A percentile compares a stretch with the other conserved stretches of the same genome.
Evolutionary conservation across 2,888 invertebrate species (phyloP).

Genomic region (Troides helena): DNA sequence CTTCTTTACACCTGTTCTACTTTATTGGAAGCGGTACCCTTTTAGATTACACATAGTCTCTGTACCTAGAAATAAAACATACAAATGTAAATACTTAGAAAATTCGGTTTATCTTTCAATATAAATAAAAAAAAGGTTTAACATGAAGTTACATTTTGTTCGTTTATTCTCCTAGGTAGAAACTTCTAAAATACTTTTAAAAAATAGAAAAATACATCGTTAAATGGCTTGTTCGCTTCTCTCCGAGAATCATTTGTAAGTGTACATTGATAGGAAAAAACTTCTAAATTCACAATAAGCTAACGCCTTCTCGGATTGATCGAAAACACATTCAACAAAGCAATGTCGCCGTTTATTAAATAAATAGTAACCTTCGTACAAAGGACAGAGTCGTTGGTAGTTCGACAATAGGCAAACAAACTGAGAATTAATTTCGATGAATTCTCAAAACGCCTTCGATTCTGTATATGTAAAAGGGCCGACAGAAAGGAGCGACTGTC

Average conservation of each 20-base stretch:
- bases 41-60: conserved; percentile 5
- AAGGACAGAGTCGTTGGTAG: conserved; percentile 62
- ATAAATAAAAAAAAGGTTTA: too few species aligned
- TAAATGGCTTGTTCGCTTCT: background rate
- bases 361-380: conserved; percentile 72
- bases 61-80: background rate
- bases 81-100: too few species aligned
- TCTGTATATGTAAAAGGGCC: conserved; percentile 53
- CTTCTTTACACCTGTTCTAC: conserved; percentile 68
- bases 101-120: too few species aligned
- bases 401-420: conserved; percentile 73
- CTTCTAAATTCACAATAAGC: conserved; percentile 40
- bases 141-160: too few species aligned
- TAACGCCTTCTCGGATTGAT: conserved; percentile 58
- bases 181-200: too few species aligned
- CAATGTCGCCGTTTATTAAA: conserved; percentile 70
- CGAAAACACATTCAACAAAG: conserved; percentile 62
- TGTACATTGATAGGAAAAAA: conserved; percentile 40
- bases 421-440: conserved; percentile 76
- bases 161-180: too few species aligned
- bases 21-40: conserved; percentile 36
- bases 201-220: background rate
- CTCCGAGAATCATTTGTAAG: conserved; percentile 24
- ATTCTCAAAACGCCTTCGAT: conserved; percentile 74
- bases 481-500: conserved; percentile 50